Base-by-base conservation (phyloP, 2,113 vertebrate genomes). In the Synchiropus splendidus region DNA sequence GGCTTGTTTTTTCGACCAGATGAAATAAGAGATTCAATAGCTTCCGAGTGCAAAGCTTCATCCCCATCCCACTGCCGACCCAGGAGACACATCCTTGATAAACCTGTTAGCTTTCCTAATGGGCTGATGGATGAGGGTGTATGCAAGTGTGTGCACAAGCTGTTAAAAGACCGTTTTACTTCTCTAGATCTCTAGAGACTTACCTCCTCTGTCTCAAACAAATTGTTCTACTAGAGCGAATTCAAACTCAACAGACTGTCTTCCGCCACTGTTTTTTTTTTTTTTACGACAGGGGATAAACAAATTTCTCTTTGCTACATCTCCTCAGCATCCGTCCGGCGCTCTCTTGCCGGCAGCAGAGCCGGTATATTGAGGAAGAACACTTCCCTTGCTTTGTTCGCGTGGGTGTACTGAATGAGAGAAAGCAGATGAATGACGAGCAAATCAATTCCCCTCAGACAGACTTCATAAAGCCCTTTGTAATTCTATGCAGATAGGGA, bases 361-460 rank as follows among this genome's bases (percentile, higher is more conserved):
- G 58, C 54, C 71, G 61, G 61, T 38, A 18, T 42, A 56, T 66
- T 77, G 75, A 64, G 59, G 61, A 77, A 75, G 67, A 66, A 46
- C 41, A 49, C 51, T 72, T 73, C 50, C 78, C 74, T 75, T 79
- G 69, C 72, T 74, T 30, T 57, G 16, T 50, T 27, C 4, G 51
- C 61, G 43, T 63, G 54, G 51, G 32, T 58, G 57, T 69, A 27
- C 51, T 68, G 65, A 70, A 69, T 64, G 59, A 77, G 68, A 78
- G 54, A 73, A 71, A 75, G 73, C 70, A 72, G 74, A 81, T 77
- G 77, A 82, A 85, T 72, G 61, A 69, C 67, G 73, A 75, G 75
- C 71, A 72, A 79, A 83, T 83, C 69, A 79, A 83, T 83, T 80
- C 81, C 68, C 76, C 41, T 48, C 62, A 76, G 76, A 78, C 71